Base-by-base conservation (phyloP, 2,113 vertebrate species). In the Alexandromys fortis region DNA sequence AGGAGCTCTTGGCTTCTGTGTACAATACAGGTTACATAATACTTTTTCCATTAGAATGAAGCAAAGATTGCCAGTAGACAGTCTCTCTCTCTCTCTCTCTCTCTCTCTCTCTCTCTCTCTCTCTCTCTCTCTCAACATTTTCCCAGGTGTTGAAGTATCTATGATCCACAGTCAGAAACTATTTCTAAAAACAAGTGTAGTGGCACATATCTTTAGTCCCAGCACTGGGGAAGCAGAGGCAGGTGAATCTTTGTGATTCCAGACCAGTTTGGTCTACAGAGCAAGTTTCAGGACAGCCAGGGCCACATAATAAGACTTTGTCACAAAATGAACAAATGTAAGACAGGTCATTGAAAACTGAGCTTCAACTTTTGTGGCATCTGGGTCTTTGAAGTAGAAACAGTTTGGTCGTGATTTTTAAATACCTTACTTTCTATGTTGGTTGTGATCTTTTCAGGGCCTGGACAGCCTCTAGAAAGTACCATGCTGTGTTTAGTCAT, bases 181-280 rank as follows among this genome's bases (percentile, higher is more conserved):
- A 75, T 94, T 96, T 96, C 86, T 87, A 86, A 89, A 68, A 35
- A 76, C 45, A 87, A 22, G 42, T 4, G 22, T 42, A 26, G 58
- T 63, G 58, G 81, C 7, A 30, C 26, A 85, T 16, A 35, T n/a
- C 13, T 83, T 42, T 42, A 61, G 16, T 61, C 22, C n/a, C 79
- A 38, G 79, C 52, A 26, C 35, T 42, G 55, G 11, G n/a, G n/a
- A 61, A 42, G 55, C 55, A 61, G n/a, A 83, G 79, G 22, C 24
- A 16, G 55, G 14, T n/a, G n/a, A 22, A 58, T 16, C 35, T 30
- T 24, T 83, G 26, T 83, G 38, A 19, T 30, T 65, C 38, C 26
- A 85, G 26, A 26, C 26, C 45, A 49, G 42, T 49, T 24, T 77
- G 26, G 75, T 77, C 42, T 77, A 77, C 42, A 49, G 12, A 49